Percentiles rank a stretch among this genome's conserved stretches.
Conservation (phyloP, 1,140 invertebrate species). For the Zaprionus capensis region DNA sequence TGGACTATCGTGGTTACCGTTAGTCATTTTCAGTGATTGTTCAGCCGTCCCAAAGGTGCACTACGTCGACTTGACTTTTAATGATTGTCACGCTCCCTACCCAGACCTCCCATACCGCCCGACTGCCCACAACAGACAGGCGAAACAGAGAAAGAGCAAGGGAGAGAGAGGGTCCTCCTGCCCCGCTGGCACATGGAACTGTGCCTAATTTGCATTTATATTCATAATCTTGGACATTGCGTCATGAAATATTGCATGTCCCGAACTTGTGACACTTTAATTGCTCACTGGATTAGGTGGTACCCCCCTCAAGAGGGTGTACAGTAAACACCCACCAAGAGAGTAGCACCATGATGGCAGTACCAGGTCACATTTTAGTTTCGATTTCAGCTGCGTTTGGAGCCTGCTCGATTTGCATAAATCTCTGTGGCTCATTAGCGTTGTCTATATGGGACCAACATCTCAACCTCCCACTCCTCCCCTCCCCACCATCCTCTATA, state of each 20-base stretch:
- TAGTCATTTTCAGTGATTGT: constrained; percentile 83
- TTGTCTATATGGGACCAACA: constrained; percentile 40
- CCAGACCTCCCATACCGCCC: neutral
- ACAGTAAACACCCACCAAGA: constrained; percentile 27
- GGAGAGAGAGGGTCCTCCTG: constrained; percentile 1
- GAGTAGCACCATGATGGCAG: neutral
- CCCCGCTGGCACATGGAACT: constrained; percentile 25
- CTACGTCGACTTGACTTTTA: constrained; percentile 76
- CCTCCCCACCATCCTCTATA: neutral
- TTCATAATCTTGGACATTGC: constrained; percentile 80
- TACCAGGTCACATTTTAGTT: neutral
- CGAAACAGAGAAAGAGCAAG: neutral
- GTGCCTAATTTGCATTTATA: constrained; percentile 82
- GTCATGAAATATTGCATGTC: constrained; percentile 83
- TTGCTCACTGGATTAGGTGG: constrained; percentile 66
- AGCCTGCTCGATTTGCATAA: constrained; percentile 30
- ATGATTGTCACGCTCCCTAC: constrained; percentile 80
- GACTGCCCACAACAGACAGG: constrained; percentile 64
- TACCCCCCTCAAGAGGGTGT: neutral
- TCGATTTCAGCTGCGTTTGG: constrained; percentile 2
- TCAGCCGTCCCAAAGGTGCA: constrained; percentile 63
- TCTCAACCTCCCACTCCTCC: neutral
- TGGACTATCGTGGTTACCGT: constrained; percentile 82
- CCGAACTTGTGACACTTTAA: constrained; percentile 80
- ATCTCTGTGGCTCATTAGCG: constrained; percentile 38